These are phyloP conservation scores for Pseudolaguvia tuberculata DNA, from an alignment of 2,113 vertebrate genomes.

Conservation along the genomic window DNA sequence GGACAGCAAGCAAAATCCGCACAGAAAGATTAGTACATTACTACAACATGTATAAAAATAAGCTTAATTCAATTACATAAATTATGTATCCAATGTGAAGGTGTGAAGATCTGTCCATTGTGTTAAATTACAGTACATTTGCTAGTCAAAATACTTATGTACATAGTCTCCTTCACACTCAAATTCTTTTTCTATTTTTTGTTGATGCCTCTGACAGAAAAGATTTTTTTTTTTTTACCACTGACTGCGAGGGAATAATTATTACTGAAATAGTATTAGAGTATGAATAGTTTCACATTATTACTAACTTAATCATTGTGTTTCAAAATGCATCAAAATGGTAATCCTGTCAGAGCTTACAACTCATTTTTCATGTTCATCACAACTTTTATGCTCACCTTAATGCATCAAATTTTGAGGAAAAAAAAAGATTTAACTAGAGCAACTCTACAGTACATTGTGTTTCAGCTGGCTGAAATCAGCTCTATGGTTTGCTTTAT, in stretches of 20 bases:
- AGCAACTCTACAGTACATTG: neutral
- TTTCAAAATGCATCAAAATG: neutral
- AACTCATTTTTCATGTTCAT: neutral
- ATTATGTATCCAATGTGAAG: too few species aligned
- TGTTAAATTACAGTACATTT: neutral
- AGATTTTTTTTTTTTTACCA: too few species aligned
- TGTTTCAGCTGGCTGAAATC: neutral
- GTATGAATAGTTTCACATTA: neutral
- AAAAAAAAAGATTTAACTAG: neutral
- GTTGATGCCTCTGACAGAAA: too few species aligned
- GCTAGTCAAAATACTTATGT: too few species aligned
- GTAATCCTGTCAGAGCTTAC: neutral
- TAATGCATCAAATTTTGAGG: neutral
- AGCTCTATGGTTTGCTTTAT: neutral
- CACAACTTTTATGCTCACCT: neutral
- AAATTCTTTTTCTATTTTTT: too few species aligned
- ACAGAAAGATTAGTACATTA: too few species aligned
- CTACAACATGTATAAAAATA: too few species aligned
- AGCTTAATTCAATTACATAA: too few species aligned
- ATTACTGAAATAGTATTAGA: neutral
- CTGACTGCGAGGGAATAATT: neutral
- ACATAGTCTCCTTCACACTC: neutral
- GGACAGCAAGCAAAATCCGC: too few species aligned
- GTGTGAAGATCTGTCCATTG: slow-evolving; percentile 9
- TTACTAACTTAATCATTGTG: neutral